Base-by-base conservation (phyloP, 2,888 invertebrate species). In the Drosophila merina region DNA sequence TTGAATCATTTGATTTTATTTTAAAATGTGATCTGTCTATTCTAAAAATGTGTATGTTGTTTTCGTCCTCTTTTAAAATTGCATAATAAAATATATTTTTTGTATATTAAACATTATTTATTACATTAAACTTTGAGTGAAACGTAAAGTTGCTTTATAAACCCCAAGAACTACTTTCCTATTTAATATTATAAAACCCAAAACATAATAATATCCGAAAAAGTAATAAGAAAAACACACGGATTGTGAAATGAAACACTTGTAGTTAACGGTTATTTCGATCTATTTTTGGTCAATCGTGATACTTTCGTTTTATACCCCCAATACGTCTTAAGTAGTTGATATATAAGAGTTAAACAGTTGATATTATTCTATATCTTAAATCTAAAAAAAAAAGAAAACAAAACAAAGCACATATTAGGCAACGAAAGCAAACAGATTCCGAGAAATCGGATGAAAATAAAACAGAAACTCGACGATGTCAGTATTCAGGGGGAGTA, bases 261-360 rank as follows among this genome's bases (percentile, higher is more conserved):
- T 86, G 74, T 81, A 80, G 82, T 86, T 84, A 86, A 84, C 87
- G 87, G 75, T 74, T 86, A 76, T 58, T 76, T 84, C 82, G 85
- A 85, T 84, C 85, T 84, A 66, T 74, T 51, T 75, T 86, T 88
- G 87, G 72, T 88, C 87, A 88, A 84, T 86, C 84, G 84, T 84
- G 84, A 84, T 85, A 75, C 78, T 86, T 72, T 81, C 72, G 75
- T 81, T 78, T 75, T 70, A 79, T 44, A 49, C 40, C 63, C 72
- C 57, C 62, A 67, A 67, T 77, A 77, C 55, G 67, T 67, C 67
- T 58, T 64, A 68, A 67, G 75, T 77, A 76, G 63, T 58, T 58
- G 58, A 69, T 51, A 70, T 76, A 62, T 79, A 84, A 76, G 79
- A 86, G 87, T 88, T 86, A 73, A 77, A 77, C 79, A 79, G 89